Evolutionary conservation across 2,113 vertebrate species (phyloP), one percentile per base, ranked within the genome.

Genomic region (Nibea coibor): DNA sequence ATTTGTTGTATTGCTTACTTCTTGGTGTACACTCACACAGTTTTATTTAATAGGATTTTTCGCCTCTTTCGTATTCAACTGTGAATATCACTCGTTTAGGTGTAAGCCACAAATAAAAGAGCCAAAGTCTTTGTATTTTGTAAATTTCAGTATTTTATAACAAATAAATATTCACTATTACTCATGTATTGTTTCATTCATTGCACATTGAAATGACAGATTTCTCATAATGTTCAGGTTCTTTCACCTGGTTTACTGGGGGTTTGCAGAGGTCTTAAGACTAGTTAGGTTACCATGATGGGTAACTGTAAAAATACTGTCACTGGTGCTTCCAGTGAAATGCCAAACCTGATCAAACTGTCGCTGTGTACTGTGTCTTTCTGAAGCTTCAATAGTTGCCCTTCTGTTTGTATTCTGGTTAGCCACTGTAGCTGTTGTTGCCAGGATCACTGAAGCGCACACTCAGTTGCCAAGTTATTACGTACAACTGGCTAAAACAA

Each of bases 121-220:
- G 91, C 91, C 93, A 94, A 93, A 94, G 89, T 91, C 80, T 90
- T 90, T 92, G 91, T 91, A 91, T 93, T 94, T 93, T 92, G 82
- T 86, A 92, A 83, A 90, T 85, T 59, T 89, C 79, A 76, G 86
- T 92, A 90, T 94, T 94, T 94, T 92, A 90, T 92, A 92, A 89
- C 77, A 92, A 94, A 94, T 94, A 94, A 93, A 94, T 75, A 87
- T 88, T 74, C 67, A 82, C 72, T 90, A 75, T 78, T 59, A 88
- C 42, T 81, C 4, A 24, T 76, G 68, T 7, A 7, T 76, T 5
- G 4, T 78, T 73, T 78, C 10, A 22, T 76, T 87, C 5, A 16
- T 67, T 87, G 28, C 22, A 5, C 3, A 70, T 43, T 78, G 15
- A 70, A 78, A 42, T 56, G 14, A 63, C 24, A 47, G 51, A 26